Evolutionary conservation across 2,113 vertebrate genomes (phyloP), one percentile per base, ranked within the genome.

Genomic region (Camarhynchus parvulus): DNA sequence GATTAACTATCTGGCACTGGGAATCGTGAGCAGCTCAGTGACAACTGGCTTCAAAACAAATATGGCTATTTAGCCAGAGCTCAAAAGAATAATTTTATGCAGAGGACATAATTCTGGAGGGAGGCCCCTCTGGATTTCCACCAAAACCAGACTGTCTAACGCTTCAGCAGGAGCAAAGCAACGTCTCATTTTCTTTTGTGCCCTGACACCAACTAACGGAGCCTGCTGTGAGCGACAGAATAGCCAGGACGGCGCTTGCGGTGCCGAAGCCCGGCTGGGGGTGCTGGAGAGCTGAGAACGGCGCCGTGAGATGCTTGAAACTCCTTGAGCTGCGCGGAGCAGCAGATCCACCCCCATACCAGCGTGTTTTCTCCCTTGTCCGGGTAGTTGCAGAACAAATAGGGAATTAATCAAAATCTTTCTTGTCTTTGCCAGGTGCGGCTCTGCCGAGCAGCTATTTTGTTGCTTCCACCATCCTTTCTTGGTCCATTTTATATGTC

Each of bases 221-320:
- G 25, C 7, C 13, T 5, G 23, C 1, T 18, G 20, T 1, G 72
- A 46, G 67, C 13, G 5, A 5, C 1, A 6, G 66, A 10, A 14
- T 1, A 28, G 13, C 7, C 56, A 46, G 64, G 74, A 67, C 1
- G 7, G 42, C 13, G 30, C 59, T 77, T 67, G 75, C 5, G 10
- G 27, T 16, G 28, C 15, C 20, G 16, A 12, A 77, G 61, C 61
- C 95, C 96, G 72, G 79, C 37, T 62, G 96, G 69, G 85, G 96
- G 95, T 61, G 93, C 90, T 86, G 80, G 73, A 86, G 96, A 81
- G 64, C 92, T 8, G 55, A 49, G 83, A n/a, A 89, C 1, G 7
- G 46, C 39, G 0, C 50, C 9, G 4, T 10, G 24, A 27, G 13
- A 2, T 1, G 47, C 69, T 5, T 19, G 5, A 0, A 46, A 4